Base-by-base conservation (phyloP, 2,113 vertebrate species). In the Pontoporia blainvillei region DNA sequence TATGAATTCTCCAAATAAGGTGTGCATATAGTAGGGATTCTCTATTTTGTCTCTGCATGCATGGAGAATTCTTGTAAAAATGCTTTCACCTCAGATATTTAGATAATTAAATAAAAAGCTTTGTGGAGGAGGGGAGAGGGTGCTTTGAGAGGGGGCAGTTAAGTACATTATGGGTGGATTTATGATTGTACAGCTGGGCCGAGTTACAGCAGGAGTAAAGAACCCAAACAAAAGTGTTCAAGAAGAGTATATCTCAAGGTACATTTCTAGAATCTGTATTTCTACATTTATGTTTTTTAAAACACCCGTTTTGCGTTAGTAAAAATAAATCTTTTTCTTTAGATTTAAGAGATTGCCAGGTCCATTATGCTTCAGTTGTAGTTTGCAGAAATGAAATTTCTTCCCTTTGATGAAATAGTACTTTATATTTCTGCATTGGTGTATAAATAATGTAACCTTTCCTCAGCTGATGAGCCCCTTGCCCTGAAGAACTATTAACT, bases 101-200 rank as follows among this genome's bases (percentile, higher is more conserved):
- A 94, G 91, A 86, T 96, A 97, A 97, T 96, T 96, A 96, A 94
- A 89, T 97, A 86, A 94, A 96, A 96, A 95, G 94, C 46, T 36
- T 93, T 72, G 36, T 86, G 67, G 67, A 44, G 41, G 73, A 93
- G 21, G 79, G 73, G 78, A 10, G 10, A 25, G 49, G 86, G 78
- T 89, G 67, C 93, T 84, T 78, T 41, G 46, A 93, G 67, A 76
- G 67, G 82, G 91, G 76, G 34, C 94, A 82, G 71, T 90, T 46
- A 81, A 93, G 66, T 92, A 41, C 64, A 67, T 97, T 90, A 75
- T 21, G n/a, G 96, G 44, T 73, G 31, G 90, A 95, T 93, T 97
- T 94, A 79, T 95, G 94, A 67, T 94, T 69, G n/a, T 72, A 81
- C 93, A 95, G 93, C 96, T 97, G 96, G 83, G 34, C 96, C 71